Percentiles rank a stretch among this genome's conserved stretches.
Evolutionary conservation across 2,888 invertebrate genomes (phyloP).

Genomic region (Athetis lepigone): DNA sequence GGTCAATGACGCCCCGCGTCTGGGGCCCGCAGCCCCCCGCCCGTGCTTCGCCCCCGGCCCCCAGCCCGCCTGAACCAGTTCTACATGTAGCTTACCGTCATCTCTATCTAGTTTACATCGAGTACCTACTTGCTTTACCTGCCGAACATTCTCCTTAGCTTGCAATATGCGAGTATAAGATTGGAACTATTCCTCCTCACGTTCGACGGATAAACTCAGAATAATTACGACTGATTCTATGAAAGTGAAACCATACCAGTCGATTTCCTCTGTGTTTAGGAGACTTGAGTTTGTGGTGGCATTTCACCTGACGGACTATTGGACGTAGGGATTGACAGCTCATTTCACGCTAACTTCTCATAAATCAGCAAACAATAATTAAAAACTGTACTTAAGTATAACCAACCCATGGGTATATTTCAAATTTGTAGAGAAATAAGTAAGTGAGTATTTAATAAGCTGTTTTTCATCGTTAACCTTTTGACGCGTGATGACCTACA

Average conservation of each 20-base stretch:
- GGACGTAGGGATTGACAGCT: too few relatives aligned
- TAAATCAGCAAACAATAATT: too few relatives aligned
- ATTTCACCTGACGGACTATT: too few relatives aligned
- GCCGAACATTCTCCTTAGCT: conserved; percentile 78
- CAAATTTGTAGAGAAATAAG: not conserved
- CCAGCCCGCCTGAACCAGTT: conserved; percentile 68
- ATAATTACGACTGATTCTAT: conserved; percentile 22
- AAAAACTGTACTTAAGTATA: too few relatives aligned
- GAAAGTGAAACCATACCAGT: conserved; percentile 27
- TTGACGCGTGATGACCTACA: not conserved
- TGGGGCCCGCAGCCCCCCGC: conserved; percentile 77
- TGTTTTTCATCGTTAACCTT: conserved; percentile 1
- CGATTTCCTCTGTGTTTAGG: too few relatives aligned
- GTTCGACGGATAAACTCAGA: conserved; percentile 14
- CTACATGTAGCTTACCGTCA: conserved; percentile 82
- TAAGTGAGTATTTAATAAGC: too few relatives aligned
- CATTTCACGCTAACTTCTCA: too few relatives aligned
- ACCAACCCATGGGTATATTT: too few relatives aligned
- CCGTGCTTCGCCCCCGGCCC: conserved; percentile 65
- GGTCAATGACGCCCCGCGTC: conserved; percentile 90
- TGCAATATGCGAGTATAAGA: conserved; percentile 69
- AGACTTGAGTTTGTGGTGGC: too few relatives aligned
- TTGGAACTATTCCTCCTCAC: conserved; percentile 10
- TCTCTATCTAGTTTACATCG: conserved; percentile 84
- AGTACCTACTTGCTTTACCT: conserved; percentile 77